phyloP scores from a whole-genome alignment of 2,888 invertebrate species.

The Morpho helenor region DNA sequence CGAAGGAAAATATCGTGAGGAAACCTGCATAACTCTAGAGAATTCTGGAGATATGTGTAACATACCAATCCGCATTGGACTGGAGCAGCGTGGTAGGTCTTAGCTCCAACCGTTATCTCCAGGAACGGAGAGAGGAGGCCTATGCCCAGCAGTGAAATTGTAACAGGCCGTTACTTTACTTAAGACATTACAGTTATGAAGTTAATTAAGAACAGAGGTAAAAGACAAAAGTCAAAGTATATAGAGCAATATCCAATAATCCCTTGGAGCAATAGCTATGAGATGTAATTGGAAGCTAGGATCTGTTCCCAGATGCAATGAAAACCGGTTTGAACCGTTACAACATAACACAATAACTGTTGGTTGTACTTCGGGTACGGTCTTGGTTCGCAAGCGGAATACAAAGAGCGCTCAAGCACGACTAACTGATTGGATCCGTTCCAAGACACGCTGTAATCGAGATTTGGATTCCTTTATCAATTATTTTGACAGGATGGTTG shows the following conservation, averaged over 20 bases:
- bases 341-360: constrained; percentile 15
- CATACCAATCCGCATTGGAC: too few relatives aligned
- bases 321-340: constrained; percentile 25
- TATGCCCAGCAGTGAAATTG: too few relatives aligned
- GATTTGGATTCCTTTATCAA: constrained; percentile 6
- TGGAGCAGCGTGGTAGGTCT: too few relatives aligned
- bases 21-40: too few relatives aligned
- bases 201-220: neutral
- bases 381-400: constrained; percentile 7
- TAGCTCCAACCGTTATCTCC: too few relatives aligned
- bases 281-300: constrained; percentile 25
- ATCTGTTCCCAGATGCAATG: constrained; percentile 24
- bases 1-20: too few relatives aligned
- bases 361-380: neutral
- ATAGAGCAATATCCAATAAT: neutral
- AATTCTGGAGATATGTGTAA: too few relatives aligned
- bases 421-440: constrained; percentile 19
- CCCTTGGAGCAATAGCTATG: constrained; percentile 24
- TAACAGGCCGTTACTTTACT: too few relatives aligned
- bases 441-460: constrained; percentile 4
- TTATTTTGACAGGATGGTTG: too few relatives aligned
- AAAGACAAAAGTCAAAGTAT: neutral
- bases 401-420: constrained; percentile 18
- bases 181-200: too few relatives aligned
- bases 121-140: too few relatives aligned